Evolutionary conservation across 2,113 vertebrate genomes (phyloP), one percentile per base, ranked within the genome.

Genomic region (Chionodraco myersi): DNA sequence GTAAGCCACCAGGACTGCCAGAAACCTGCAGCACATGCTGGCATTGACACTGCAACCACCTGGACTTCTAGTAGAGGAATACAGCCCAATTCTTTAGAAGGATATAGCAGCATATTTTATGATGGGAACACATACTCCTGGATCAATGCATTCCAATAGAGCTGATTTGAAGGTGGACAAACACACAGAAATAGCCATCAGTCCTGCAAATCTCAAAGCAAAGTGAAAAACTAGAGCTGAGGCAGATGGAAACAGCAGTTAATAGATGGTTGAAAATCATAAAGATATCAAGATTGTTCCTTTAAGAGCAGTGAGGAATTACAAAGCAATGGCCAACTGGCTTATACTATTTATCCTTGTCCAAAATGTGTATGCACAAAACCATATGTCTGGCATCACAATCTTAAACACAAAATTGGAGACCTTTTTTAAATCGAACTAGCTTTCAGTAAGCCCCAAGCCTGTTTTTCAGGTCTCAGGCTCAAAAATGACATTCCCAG

Each of bases 381-480:
- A 45, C 79, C 87, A 91, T 53, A 44, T 89, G 85, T 78, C 58
- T 85, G 78, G 76, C 81, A 57, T 67, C 45, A 44, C 21, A 21
- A 48, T 45, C 64, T 53, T 51, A 41, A 8, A 48, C 61, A 18
- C 21, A 10, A 44, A 16, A 66, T 76, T 54, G 64, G 4, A 58
- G 62, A 8, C 26, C 9, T 59, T 68, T 73, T 41, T 41, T 41
- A 10, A 30, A n/a, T 61, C 18, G n/a, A n/a, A 11, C 53, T 51
- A 4, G 7, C 70, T 83, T 64, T 61, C 10, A 47, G 60, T 36
- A 11, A 65, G 30, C 30, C 30, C 30, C 30, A 30, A 30, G 30
- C 30, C 3, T 30, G 30, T 30, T 30, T 30, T 30, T 30, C 30
- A 30, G 30, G 30, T 30, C 30, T 30, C 30, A 30, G 30, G 30